These are phyloP conservation scores for Guaruba guarouba DNA, from an alignment of 2,113 vertebrate species.

Conservation along the genomic window DNA sequence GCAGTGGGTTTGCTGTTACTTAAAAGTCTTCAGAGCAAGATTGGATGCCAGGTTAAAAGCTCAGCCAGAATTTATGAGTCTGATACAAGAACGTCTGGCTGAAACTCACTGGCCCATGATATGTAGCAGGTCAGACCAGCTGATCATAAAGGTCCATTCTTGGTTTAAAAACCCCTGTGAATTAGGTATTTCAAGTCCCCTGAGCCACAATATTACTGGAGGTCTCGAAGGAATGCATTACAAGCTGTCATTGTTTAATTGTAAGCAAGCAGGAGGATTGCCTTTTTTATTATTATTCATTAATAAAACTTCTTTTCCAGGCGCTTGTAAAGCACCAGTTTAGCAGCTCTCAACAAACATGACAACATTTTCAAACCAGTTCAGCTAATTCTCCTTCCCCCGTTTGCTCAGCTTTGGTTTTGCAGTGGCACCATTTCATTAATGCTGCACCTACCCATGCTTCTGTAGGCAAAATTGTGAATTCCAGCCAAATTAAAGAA, in stretches of 20 bases:
- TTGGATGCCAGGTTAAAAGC: slow-evolving; percentile 51
- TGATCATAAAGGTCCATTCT: slow-evolving; percentile 12
- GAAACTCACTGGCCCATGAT: slow-evolving; percentile 60
- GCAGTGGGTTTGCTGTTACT: slow-evolving; percentile 23
- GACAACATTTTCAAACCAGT: slow-evolving; percentile 4
- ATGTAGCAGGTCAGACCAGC: slow-evolving; percentile 47
- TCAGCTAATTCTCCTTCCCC: neutral
- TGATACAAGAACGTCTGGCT: slow-evolving; percentile 45
- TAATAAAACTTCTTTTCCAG: slow-evolving; percentile 21
- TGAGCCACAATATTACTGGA: neutral
- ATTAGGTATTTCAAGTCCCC: slow-evolving; percentile 41
- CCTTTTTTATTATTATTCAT: neutral
- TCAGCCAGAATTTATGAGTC: slow-evolving; percentile 52
- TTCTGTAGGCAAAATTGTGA: neutral
- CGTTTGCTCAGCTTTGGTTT: neutral
- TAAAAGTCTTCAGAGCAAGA: slow-evolving; percentile 44
- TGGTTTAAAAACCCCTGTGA: slow-evolving; percentile 18
- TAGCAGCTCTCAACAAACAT: slow-evolving; percentile 29
- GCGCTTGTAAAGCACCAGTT: neutral
- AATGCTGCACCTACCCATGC: neutral
- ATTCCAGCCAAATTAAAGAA: neutral
- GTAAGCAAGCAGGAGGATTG: neutral
- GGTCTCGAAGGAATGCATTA: slow-evolving; percentile 27
- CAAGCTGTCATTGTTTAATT: slow-evolving; percentile 27
- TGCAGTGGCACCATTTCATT: neutral